Base-by-base conservation (phyloP, 2,113 vertebrate species). In the Ondatra zibethicus region DNA sequence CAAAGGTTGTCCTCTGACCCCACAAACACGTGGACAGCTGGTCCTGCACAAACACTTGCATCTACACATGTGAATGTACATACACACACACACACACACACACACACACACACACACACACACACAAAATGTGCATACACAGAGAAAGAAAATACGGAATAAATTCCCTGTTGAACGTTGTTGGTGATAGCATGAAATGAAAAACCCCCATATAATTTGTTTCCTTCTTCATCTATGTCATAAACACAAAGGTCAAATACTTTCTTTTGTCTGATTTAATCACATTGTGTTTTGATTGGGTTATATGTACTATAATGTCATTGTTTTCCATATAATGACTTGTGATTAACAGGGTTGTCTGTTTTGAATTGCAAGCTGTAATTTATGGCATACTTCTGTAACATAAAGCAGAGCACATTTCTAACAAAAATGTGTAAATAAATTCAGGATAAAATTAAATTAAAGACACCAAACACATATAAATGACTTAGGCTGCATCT, bases 221-320 rank as follows among this genome's bases (percentile, higher is more conserved):
- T 73, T 88, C 65, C 11, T 95, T 68, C 55, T 85, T 94, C 95
- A 77, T 81, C 93, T 92, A 73, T 88, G 58, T 3, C 23, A 66
- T 47, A 87, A 95, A 7, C 3, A 88, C 58, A 88, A 77, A 78
- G 13, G 93, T 58, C 10, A 68, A 23, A 63, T 72, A 7, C 42
- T 89, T 84, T 89, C 17, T 92, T 96, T 94, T 78, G 61, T 82
- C 84, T 94, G 29, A 90, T 78, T 96, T 91, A 80, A 93, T 96
- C 58, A 42, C 36, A 93, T 78, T 39, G 21, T 88, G 52, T 61
- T 87, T 86, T 86, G 23, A 76, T 89, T 77, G 36, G 39, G 75
- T 88, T 93, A 91, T 16, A 82, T 65, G 36, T n/a, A 27, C 47
- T 89, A 0, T 68, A 84, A 92, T 91, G 63, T 23, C 75, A 87